Percentiles rank a stretch among this genome's conserved stretches.
These are phyloP conservation scores for Oeneis ivallda DNA, from an alignment of 2,888 invertebrate genomes.

Conservation along the genomic window DNA sequence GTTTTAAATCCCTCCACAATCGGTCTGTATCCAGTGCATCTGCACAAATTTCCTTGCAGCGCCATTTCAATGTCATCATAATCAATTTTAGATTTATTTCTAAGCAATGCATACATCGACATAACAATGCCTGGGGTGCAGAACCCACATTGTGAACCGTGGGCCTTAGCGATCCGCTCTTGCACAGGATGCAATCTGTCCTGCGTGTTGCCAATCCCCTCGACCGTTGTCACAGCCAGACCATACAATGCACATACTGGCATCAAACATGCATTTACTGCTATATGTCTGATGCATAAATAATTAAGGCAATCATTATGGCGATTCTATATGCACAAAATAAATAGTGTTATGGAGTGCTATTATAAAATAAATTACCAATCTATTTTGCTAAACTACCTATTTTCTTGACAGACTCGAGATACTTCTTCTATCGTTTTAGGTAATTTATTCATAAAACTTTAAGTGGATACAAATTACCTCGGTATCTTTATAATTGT, in stretches of 20 bases:
- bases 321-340: too few species aligned
- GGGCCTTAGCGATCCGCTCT: slow-evolving; percentile 92
- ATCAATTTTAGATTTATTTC: slow-evolving; percentile 86
- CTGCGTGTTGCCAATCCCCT: slow-evolving; percentile 93
- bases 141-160: slow-evolving; percentile 97
- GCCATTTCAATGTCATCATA: slow-evolving; percentile 90
- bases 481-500: too few species aligned
- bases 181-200: slow-evolving; percentile 92
- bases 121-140: slow-evolving; percentile 98
- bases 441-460: too few species aligned
- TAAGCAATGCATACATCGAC: slow-evolving; percentile 95
- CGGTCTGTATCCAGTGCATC: slow-evolving; percentile 97
- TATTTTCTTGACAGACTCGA: too few species aligned
- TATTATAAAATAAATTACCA: too few species aligned
- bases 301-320: background rate
- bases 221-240: slow-evolving; percentile 93
- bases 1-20: slow-evolving; percentile 95
- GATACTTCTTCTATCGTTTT: too few species aligned
- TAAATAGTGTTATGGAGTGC: too few species aligned
- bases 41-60: slow-evolving; percentile 92
- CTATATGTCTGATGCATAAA: slow-evolving; percentile 83
- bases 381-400: too few species aligned
- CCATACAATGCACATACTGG: slow-evolving; percentile 94
- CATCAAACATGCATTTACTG: slow-evolving; percentile 94
- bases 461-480: too few species aligned